A percentile compares a stretch with the other conserved stretches of the same genome.
Conservation (phyloP, 1,140 invertebrate species). For the Dreissena polymorpha region DNA sequence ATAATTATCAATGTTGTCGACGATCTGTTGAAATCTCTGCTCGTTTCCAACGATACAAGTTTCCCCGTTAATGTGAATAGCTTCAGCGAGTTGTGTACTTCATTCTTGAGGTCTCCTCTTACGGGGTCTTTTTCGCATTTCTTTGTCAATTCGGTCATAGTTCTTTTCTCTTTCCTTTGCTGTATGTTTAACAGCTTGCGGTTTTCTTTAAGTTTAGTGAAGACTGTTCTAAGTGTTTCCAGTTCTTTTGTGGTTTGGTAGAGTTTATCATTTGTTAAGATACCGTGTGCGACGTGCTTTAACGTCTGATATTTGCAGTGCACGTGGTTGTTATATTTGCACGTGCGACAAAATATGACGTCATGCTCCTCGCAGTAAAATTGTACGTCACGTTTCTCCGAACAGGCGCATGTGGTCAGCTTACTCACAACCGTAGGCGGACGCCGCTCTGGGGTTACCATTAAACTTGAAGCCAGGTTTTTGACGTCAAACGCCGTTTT, state of each 20-base stretch:
- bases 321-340: conserved; percentile 13
- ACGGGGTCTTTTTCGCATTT: neutral
- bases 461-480: too few species aligned
- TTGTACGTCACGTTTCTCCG: neutral
- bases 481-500: too few species aligned
- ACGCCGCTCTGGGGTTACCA: too few species aligned
- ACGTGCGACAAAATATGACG: conserved; percentile 12
- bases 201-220: conserved; percentile 17
- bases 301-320: conserved; percentile 1
- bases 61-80: neutral
- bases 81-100: neutral
- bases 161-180: conserved; percentile 22
- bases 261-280: neutral
- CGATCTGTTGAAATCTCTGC: neutral
- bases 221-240: conserved; percentile 2
- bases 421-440: neutral
- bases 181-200: conserved; percentile 12
- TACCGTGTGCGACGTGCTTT: conserved; percentile 12
- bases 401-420: neutral
- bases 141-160: conserved; percentile 4
- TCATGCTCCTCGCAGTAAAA: conserved; percentile 12
- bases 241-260: conserved; percentile 13
- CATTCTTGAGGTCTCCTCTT: neutral
- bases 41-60: neutral
- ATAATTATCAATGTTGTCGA: neutral